Evolutionary conservation across 2,888 invertebrate species (phyloP).

Genomic region (Tetropium fuscum): DNA sequence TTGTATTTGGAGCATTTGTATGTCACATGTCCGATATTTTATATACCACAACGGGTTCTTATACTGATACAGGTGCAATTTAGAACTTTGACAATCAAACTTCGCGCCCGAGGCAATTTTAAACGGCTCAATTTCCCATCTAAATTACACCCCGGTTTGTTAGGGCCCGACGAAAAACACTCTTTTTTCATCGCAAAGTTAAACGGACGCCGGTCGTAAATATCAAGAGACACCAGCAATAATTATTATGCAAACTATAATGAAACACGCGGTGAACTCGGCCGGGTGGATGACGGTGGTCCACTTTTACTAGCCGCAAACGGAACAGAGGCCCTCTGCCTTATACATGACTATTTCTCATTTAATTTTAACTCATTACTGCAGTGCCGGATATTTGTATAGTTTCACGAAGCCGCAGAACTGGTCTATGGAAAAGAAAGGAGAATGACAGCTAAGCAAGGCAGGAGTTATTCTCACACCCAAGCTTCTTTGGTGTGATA

Average conservation of each 20-base stretch:
- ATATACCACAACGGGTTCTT: too few species aligned
- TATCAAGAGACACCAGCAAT: slow-evolving; percentile 5
- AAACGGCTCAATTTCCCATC: too few species aligned
- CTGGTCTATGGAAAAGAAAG: neutral
- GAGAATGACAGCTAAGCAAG: neutral
- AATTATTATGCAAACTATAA: slow-evolving; percentile 24
- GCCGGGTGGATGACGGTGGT: slow-evolving; percentile 10
- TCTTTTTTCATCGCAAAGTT: slow-evolving; percentile 8
- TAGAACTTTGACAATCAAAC: too few species aligned
- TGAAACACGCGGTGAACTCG: slow-evolving; percentile 13
- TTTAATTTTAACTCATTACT: slow-evolving; percentile 19
- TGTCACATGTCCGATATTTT: too few species aligned
- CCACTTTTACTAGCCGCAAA: slow-evolving; percentile 20
- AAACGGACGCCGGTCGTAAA: slow-evolving; percentile 3
- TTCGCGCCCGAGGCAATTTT: too few species aligned
- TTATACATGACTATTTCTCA: slow-evolving; percentile 22
- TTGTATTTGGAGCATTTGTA: too few species aligned
- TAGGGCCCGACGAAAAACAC: neutral
- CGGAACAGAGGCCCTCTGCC: slow-evolving; percentile 6
- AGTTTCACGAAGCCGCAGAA: neutral
- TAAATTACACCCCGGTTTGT: too few species aligned
- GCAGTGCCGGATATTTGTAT: slow-evolving; percentile 15
- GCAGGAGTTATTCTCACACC: too few species aligned
- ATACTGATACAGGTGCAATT: too few species aligned
- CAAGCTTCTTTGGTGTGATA: too few species aligned